Conservation (phyloP, 2,797 vertebrate species). For the Pachyuromys duprasi region DNA sequence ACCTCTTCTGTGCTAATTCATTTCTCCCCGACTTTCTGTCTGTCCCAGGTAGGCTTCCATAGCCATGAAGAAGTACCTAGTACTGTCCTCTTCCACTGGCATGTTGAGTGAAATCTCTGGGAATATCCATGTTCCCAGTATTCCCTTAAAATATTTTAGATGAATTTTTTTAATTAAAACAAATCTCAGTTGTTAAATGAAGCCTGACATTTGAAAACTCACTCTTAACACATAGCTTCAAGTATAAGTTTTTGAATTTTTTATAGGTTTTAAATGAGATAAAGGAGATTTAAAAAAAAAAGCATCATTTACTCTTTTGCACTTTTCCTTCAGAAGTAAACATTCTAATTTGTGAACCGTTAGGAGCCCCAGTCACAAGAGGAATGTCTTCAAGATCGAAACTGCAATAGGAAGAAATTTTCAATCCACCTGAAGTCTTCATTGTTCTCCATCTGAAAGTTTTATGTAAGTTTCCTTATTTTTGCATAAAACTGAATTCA, state of each 20-base stretch:
- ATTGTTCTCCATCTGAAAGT: conserved; percentile 57
- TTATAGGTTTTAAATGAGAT: conserved; percentile 35
- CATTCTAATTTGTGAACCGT: conserved; percentile 19
- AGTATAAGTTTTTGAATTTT: not conserved
- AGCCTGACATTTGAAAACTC: conserved; percentile 8
- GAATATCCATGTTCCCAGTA: not conserved
- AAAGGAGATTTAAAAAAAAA: conserved; percentile 59
- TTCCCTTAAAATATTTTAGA: not conserved
- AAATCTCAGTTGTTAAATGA: conserved; percentile 31
- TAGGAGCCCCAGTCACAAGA: conserved; percentile 8
- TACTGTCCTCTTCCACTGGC: not conserved
- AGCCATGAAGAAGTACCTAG: not conserved
- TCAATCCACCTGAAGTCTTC: not conserved
- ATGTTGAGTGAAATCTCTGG: not conserved
- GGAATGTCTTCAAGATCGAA: conserved; percentile 3
- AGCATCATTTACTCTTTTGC: conserved; percentile 15
- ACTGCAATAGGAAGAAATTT: conserved; percentile 18
- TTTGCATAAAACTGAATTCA: conserved; percentile 37
- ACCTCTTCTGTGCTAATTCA: too few relatives aligned
- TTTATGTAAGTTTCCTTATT: conserved; percentile 53
- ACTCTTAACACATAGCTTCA: conserved; percentile 32
- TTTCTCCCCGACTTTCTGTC: not conserved
- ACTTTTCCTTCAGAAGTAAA: conserved; percentile 50
- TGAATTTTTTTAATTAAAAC: conserved; percentile 61
- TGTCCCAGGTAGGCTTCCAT: not conserved